These are phyloP conservation scores for Hyposmocoma kahamanoa DNA, from an alignment of 1,140 invertebrate genomes.

Conservation along the genomic window DNA sequence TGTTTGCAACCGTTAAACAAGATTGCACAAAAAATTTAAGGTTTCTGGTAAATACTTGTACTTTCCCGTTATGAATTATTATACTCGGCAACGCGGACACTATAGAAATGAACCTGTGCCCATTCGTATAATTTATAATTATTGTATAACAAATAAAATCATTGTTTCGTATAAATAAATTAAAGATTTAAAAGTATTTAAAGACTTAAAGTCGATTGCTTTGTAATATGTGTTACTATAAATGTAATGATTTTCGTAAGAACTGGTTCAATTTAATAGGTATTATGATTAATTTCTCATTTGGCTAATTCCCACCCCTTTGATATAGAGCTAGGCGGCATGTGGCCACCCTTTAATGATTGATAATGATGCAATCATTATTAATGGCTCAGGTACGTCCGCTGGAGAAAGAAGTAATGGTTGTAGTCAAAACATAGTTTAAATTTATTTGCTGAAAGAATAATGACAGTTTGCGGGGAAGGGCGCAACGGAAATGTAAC, in stretches of 20 bases:
- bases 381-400: conserved; percentile 25
- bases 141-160: too few relatives aligned
- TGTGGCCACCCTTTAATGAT: conserved; percentile 35
- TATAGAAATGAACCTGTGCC: too few relatives aligned
- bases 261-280: too few relatives aligned
- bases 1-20: conserved; percentile 37
- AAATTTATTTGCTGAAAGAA: conserved; percentile 68
- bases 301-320: too few relatives aligned
- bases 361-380: conserved; percentile 32
- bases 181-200: too few relatives aligned
- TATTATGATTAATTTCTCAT: too few relatives aligned
- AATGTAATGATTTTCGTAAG: too few relatives aligned
- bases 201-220: too few relatives aligned
- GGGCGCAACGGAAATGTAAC: conserved; percentile 37
- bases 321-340: conserved; percentile 10
- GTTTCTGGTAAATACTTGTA: conserved; percentile 10
- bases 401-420: conserved; percentile 37
- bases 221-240: too few relatives aligned
- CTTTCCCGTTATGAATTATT: conserved; percentile 15
- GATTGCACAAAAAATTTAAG: conserved; percentile 19
- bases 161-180: too few relatives aligned
- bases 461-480: conserved; percentile 55
- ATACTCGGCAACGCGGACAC: too few relatives aligned
- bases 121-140: too few relatives aligned
- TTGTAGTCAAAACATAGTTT: conserved; percentile 66